Percentiles rank a stretch among this genome's conserved stretches.
phyloP scores from a whole-genome alignment of 2,888 invertebrate genomes.

The Metalampra italica region DNA sequence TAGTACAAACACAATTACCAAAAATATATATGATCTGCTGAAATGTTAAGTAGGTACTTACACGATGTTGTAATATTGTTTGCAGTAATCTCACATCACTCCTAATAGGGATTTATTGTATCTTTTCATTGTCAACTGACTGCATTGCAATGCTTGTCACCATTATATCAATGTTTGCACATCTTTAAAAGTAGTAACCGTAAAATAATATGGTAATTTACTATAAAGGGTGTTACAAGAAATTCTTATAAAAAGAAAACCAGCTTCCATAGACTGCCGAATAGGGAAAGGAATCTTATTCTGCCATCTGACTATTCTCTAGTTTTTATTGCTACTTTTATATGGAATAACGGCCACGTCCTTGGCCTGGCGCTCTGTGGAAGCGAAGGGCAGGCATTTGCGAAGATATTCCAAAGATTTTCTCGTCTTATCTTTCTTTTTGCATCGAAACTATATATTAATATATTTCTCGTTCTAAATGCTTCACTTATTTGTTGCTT shows the following conservation, averaged over 20 bases:
- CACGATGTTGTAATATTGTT: too few species aligned
- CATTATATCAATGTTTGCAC: too few species aligned
- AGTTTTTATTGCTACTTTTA: background rate
- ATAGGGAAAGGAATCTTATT: background rate
- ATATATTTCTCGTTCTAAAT: too few species aligned
- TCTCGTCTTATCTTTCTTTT: background rate
- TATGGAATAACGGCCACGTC: background rate
- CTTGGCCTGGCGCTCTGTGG: background rate
- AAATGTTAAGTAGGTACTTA: too few species aligned
- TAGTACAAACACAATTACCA: background rate
- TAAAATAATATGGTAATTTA: too few species aligned
- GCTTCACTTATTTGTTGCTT: too few species aligned
- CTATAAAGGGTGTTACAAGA: background rate
- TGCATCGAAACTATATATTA: too few species aligned
- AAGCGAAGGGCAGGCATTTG: background rate
- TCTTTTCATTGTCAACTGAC: too few species aligned
- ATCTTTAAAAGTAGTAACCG: too few species aligned
- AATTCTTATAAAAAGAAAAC: background rate
- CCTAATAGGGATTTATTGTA: too few species aligned
- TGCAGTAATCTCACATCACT: too few species aligned
- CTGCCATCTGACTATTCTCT: background rate
- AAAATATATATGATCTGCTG: background rate
- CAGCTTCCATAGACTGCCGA: background rate
- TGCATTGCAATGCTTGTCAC: too few species aligned
- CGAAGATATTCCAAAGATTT: background rate